Evolutionary conservation across 1,140 invertebrate species (phyloP).

Genomic region (Araneus ventricosus): DNA sequence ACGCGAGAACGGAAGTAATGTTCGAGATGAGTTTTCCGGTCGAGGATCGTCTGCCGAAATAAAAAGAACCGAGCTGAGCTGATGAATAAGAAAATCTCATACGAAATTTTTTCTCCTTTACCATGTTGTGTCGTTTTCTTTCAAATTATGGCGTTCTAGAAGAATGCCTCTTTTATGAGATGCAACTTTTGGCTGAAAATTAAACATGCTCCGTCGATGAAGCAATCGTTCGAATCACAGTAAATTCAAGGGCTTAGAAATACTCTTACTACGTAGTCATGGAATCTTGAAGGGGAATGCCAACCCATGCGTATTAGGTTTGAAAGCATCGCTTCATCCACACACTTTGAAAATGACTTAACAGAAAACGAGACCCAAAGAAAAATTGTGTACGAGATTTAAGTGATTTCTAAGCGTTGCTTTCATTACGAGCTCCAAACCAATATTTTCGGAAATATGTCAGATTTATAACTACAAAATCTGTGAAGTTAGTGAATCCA

Average conservation of each 20-base stretch:
- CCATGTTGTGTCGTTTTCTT: slow-evolving; percentile 1
- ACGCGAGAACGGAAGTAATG: slow-evolving; percentile 32
- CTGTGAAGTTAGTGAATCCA: no score
- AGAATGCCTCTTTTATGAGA: slow-evolving; percentile 31
- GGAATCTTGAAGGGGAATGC: background rate
- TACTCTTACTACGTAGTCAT: background rate
- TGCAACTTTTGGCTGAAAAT: slow-evolving; percentile 15
- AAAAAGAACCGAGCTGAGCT: background rate
- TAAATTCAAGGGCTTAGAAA: background rate
- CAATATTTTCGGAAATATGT: no score
- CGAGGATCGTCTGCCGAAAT: slow-evolving; percentile 36
- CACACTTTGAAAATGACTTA: background rate
- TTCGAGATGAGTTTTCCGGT: slow-evolving; percentile 45
- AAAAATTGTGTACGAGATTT: no score
- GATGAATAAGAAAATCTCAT: slow-evolving; percentile 12
- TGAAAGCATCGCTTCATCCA: background rate
- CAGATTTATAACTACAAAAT: no score
- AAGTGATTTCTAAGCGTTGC: no score
- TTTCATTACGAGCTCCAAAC: no score
- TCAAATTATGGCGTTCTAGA: slow-evolving; percentile 1
- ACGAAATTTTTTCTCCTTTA: background rate
- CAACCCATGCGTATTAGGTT: background rate
- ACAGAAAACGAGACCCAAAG: background rate
- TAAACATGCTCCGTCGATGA: slow-evolving; percentile 39
- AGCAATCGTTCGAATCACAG: slow-evolving; percentile 23